Evolutionary conservation across 2,113 vertebrate species (phyloP).

Genomic region (Lepus timidus): DNA sequence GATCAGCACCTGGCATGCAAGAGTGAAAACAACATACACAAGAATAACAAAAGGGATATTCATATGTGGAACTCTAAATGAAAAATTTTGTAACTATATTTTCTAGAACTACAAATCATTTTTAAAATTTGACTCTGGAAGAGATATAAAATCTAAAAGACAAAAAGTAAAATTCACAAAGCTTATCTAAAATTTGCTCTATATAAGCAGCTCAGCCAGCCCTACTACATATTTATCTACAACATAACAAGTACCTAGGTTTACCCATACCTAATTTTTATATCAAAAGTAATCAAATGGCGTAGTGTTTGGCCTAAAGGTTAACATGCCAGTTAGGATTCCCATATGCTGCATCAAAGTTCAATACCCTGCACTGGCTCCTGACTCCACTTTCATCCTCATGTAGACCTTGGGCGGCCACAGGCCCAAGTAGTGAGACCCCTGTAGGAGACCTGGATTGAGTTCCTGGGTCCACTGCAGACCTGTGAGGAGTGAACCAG

Average conservation of each 20-base stretch:
- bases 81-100: neutral
- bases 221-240: neutral
- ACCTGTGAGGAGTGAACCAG: too few relatives aligned
- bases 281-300: neutral
- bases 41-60: neutral
- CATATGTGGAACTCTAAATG: neutral
- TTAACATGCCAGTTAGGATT: too few relatives aligned
- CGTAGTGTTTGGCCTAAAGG: too few relatives aligned
- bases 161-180: conserved; percentile 36
- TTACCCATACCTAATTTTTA: neutral
- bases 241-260: neutral
- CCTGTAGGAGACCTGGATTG: too few relatives aligned
- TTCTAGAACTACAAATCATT: neutral
- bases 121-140: neutral
- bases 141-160: neutral
- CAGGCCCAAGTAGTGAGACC: too few relatives aligned
- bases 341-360: too few relatives aligned
- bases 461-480: too few relatives aligned
- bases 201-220: neutral
- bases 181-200: conserved; percentile 16
- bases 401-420: too few relatives aligned
- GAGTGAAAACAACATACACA: conserved; percentile 1
- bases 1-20: neutral
- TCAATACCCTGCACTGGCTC: too few relatives aligned
- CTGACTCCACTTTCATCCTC: too few relatives aligned